Conservation (phyloP, 2,797 vertebrate genomes). For the Potorous gilbertii region DNA sequence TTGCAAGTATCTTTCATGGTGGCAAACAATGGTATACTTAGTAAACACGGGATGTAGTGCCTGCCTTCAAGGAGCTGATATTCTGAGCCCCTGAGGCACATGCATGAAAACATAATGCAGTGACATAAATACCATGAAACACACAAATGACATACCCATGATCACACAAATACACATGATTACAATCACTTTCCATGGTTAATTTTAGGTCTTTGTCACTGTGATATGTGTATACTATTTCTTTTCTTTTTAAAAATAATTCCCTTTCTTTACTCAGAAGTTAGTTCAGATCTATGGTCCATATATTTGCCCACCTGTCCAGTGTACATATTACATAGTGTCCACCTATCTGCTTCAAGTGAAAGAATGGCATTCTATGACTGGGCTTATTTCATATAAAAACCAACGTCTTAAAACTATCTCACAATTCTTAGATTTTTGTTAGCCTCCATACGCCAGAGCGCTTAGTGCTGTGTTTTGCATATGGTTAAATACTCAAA, state of each 20-base stretch:
- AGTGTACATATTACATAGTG: slow-evolving; percentile 6
- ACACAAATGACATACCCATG: slow-evolving; percentile 19
- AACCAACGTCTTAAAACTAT: neutral
- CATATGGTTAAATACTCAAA: slow-evolving; percentile 53
- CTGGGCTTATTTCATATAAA: slow-evolving; percentile 25
- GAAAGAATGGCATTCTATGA: neutral
- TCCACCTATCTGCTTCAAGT: neutral
- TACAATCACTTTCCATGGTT: neutral
- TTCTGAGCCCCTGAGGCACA: slow-evolving; percentile 28
- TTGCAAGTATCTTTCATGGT: slow-evolving; percentile 5
- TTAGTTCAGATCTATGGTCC: slow-evolving; percentile 15
- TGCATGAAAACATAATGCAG: slow-evolving; percentile 2
- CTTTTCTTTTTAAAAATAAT: slow-evolving; percentile 29
- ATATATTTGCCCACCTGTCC: neutral
- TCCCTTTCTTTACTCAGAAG: slow-evolving; percentile 15
- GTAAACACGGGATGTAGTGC: slow-evolving; percentile 23
- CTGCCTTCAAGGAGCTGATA: slow-evolving; percentile 47
- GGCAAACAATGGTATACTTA: neutral
- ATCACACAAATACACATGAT: neutral
- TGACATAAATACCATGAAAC: slow-evolving; percentile 21
- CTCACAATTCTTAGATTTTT: neutral
- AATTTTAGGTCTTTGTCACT: slow-evolving; percentile 1
- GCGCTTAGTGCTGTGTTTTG: neutral
- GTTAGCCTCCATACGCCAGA: slow-evolving; percentile 2
- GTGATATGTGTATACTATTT: neutral